These are phyloP conservation scores for Hemicentrotus pulcherrimus DNA, from an alignment of 35 echinoderm and acorn worm genomes.

Conservation along the genomic window DNA sequence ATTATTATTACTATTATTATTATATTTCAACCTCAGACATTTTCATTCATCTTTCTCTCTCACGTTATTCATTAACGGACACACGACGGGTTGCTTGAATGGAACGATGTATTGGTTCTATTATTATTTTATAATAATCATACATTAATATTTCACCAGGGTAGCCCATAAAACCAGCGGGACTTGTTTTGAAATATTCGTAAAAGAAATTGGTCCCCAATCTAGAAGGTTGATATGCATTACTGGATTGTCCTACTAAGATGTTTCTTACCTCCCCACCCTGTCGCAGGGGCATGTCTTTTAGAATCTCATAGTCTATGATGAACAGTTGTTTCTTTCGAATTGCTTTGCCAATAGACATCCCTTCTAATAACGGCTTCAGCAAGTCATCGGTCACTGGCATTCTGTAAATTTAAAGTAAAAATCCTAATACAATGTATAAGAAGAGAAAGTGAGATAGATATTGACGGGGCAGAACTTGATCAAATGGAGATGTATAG, in stretches of 20 bases:
- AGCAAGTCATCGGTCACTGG: conserved; percentile 79
- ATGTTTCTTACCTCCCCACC: conserved; percentile 22
- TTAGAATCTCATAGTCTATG: conserved; percentile 61
- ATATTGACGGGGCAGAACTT: neutral
- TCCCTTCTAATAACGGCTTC: conserved; percentile 61
- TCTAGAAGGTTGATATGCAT: too few relatives aligned
- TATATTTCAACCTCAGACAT: too few relatives aligned
- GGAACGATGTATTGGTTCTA: too few relatives aligned
- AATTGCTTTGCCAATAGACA: conserved; percentile 78
- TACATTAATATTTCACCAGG: too few relatives aligned
- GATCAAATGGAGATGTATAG: neutral
- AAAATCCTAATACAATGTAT: neutral
- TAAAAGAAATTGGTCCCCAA: too few relatives aligned
- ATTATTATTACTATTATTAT: too few relatives aligned
- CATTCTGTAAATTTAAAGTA: conserved; percentile 25
- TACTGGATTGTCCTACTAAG: neutral
- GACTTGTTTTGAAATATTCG: too few relatives aligned
- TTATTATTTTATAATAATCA: too few relatives aligned
- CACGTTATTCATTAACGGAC: too few relatives aligned
- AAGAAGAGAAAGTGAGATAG: neutral
- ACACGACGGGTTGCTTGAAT: too few relatives aligned
- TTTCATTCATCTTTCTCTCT: too few relatives aligned
- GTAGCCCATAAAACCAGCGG: too few relatives aligned
- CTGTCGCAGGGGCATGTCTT: conserved; percentile 37
- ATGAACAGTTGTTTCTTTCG: conserved; percentile 64